Evolutionary conservation across 2,797 vertebrate genomes (phyloP).

Genomic region (Sebastes hopkinsi): DNA sequence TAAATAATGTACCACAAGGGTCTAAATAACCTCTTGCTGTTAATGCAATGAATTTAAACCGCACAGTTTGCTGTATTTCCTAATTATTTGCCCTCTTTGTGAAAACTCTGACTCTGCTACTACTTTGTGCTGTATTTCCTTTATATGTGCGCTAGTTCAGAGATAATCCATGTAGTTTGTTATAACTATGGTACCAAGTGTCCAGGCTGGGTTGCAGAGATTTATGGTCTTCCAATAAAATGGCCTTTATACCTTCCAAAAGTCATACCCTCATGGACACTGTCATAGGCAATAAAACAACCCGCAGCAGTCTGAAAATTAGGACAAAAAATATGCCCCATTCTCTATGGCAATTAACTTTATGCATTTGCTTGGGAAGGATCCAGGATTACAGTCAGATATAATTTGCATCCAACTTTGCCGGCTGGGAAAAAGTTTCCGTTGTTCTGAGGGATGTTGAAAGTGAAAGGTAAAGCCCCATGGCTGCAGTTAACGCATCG

Average conservation of each 20-base stretch:
- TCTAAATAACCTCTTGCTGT: not conserved
- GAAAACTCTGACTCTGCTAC: constrained; percentile 32
- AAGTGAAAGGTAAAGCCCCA: constrained; percentile 43
- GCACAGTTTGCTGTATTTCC: constrained; percentile 21
- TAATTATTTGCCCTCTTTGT: constrained; percentile 36
- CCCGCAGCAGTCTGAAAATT: constrained; percentile 55
- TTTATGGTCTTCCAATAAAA: constrained; percentile 67
- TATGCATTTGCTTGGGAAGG: constrained; percentile 69
- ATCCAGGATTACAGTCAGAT: constrained; percentile 56
- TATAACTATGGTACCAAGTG: constrained; percentile 37
- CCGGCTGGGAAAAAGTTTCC: constrained; percentile 43
- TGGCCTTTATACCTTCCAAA: constrained; percentile 64
- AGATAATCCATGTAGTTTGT: constrained; percentile 53
- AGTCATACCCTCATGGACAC: constrained; percentile 60
- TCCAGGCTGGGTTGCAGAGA: constrained; percentile 51
- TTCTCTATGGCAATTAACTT: constrained; percentile 68
- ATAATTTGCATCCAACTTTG: constrained; percentile 56
- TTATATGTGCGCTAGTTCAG: constrained; percentile 25
- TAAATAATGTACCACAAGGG: not conserved
- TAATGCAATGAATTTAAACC: constrained; percentile 16
- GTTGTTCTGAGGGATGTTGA: constrained; percentile 37
- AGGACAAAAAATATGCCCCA: constrained; percentile 56
- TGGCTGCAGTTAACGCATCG: constrained; percentile 50
- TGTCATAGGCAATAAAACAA: constrained; percentile 70
- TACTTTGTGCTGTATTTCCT: constrained; percentile 55